phyloP scores from a whole-genome alignment of 2,888 invertebrate species.

The Cenopis cana region DNA sequence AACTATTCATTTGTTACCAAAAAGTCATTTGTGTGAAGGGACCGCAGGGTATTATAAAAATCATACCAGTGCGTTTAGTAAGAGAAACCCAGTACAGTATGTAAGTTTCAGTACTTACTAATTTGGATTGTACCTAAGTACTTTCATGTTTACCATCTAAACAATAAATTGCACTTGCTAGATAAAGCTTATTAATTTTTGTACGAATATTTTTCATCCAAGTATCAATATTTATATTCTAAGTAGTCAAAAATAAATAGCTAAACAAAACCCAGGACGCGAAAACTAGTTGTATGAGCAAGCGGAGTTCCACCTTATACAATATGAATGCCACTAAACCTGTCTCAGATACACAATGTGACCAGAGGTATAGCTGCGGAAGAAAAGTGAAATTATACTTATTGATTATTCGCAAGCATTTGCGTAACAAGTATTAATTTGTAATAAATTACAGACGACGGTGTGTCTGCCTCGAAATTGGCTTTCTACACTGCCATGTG shows the following conservation, averaged over 20 bases:
- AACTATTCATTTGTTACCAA: too few species aligned
- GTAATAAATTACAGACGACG: not conserved
- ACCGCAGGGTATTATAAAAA: too few species aligned
- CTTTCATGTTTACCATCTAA: too few species aligned
- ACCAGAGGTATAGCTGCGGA: slow-evolving; percentile 2
- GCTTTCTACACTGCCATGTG: not conserved
- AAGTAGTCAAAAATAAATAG: too few species aligned
- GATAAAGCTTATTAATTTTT: too few species aligned
- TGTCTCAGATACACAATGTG: slow-evolving; percentile 21
- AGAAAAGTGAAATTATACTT: slow-evolving; percentile 35
- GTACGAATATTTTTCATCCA: not conserved
- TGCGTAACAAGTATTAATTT: slow-evolving; percentile 8
- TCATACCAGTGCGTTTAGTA: too few species aligned
- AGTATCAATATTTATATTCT: not conserved
- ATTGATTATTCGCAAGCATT: slow-evolving; percentile 32
- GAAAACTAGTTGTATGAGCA: not conserved
- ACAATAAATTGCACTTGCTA: too few species aligned
- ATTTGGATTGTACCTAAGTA: too few species aligned
- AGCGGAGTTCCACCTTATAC: not conserved
- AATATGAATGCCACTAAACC: slow-evolving; percentile 24
- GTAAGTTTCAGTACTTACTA: too few species aligned
- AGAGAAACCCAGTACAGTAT: too few species aligned
- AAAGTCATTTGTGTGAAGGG: too few species aligned
- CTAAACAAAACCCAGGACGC: not conserved
- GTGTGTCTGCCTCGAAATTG: not conserved